Evolutionary conservation across 2,888 invertebrate genomes (phyloP).

Genomic region (Melanotus villosus): DNA sequence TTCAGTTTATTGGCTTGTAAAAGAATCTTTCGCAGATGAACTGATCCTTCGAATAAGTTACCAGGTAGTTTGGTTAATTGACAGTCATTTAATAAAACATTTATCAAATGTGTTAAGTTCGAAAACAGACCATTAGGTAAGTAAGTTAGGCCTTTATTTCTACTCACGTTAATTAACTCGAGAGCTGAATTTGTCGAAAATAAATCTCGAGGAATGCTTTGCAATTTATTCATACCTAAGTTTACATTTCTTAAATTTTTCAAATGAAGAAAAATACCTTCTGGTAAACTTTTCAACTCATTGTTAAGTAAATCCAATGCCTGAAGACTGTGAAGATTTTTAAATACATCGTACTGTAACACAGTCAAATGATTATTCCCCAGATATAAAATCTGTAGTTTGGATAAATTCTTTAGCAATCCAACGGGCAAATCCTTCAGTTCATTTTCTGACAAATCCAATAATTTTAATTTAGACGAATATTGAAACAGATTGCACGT

Average conservation of each 20-base stretch:
- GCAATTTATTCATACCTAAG: slow-evolving; percentile 78
- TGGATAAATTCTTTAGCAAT: slow-evolving; percentile 75
- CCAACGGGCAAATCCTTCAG: slow-evolving; percentile 72
- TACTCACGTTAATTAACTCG: slow-evolving; percentile 66
- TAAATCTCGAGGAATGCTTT: slow-evolving; percentile 73
- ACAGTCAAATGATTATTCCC: slow-evolving; percentile 79
- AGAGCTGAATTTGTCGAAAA: slow-evolving; percentile 64
- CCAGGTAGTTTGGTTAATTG: slow-evolving; percentile 73
- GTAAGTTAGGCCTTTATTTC: slow-evolving; percentile 13
- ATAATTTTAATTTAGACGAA: slow-evolving; percentile 63
- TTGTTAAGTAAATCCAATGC: slow-evolving; percentile 81
- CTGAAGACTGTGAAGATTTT: slow-evolving; percentile 74
- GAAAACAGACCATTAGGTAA: slow-evolving; percentile 41
- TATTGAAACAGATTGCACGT: slow-evolving; percentile 55
- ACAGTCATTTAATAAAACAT: slow-evolving; percentile 51
- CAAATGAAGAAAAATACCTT: slow-evolving; percentile 75
- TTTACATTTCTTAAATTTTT: slow-evolving; percentile 76
- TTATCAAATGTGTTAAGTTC: slow-evolving; percentile 50
- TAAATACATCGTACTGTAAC: slow-evolving; percentile 75
- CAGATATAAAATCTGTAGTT: slow-evolving; percentile 75
- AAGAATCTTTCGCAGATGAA: slow-evolving; percentile 73
- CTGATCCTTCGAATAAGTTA: slow-evolving; percentile 76
- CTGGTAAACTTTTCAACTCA: slow-evolving; percentile 74
- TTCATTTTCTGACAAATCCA: slow-evolving; percentile 79
- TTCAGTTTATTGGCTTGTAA: slow-evolving; percentile 74